Percentiles rank a stretch among this genome's conserved stretches.
Conservation (phyloP, 2,888 invertebrate species). For the Yponomeuta evonymella region DNA sequence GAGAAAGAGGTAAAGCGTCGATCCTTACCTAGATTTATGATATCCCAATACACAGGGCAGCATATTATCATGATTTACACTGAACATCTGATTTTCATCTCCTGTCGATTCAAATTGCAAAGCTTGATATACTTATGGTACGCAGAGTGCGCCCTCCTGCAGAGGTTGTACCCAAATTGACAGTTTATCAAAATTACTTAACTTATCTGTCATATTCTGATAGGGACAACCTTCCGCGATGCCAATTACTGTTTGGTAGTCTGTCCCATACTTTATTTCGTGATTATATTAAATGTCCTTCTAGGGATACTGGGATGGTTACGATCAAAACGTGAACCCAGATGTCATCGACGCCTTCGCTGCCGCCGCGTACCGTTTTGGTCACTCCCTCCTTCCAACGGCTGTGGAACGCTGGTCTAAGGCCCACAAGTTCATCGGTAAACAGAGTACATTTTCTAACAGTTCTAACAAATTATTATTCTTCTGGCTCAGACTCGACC, state of each 20-base stretch:
- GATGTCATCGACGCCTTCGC: conserved; percentile 92
- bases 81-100: no score
- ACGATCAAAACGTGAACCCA: conserved; percentile 89
- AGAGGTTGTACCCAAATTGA: no score
- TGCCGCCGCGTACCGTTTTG: conserved; percentile 94
- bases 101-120: no score
- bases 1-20: conserved; percentile 80
- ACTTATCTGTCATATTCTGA: no score
- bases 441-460: conserved; percentile 24
- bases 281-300: conserved; percentile 26
- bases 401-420: conserved; percentile 96
- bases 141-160: no score
- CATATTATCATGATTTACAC: no score
- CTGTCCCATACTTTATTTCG: not conserved
- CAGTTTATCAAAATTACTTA: no score
- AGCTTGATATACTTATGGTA: no score
- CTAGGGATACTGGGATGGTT: conserved; percentile 88
- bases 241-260: no score
- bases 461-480: not conserved
- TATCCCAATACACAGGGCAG: no score
- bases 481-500: conserved; percentile 13
- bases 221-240: no score
- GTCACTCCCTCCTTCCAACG: conserved; percentile 92
- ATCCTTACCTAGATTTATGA: not conserved
- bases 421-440: conserved; percentile 94